A percentile compares a stretch with the other conserved stretches of the same genome.
Conservation (phyloP, 1,140 invertebrate species). For the Achatina immaculata region DNA sequence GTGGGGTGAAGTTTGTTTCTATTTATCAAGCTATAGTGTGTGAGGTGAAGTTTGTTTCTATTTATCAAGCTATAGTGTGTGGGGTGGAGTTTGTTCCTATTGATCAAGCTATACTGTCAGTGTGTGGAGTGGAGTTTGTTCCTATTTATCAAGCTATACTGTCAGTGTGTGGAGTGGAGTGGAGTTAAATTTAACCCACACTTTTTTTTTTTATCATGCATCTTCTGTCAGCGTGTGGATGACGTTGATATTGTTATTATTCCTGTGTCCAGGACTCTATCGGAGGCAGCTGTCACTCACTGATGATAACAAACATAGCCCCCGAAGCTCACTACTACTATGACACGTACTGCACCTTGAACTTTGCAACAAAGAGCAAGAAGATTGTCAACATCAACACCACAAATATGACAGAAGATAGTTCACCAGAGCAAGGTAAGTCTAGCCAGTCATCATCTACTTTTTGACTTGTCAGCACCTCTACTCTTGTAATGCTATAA, state of each 20-base stretch:
- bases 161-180: no score
- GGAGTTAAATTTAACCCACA: no score
- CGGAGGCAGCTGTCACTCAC: slow-evolving; percentile 88
- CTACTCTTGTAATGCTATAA: no score
- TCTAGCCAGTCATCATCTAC: slow-evolving; percentile 13
- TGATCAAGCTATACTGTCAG: no score
- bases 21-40: no score
- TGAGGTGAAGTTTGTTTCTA: no score
- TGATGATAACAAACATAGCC: slow-evolving; percentile 95
- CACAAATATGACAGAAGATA: slow-evolving; percentile 40
- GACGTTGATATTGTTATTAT: background rate
- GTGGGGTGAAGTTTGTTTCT: no score
- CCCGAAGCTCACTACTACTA: slow-evolving; percentile 79
- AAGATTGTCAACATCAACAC: slow-evolving; percentile 63
- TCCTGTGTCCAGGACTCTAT: slow-evolving; percentile 78
- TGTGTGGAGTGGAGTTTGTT: no score
- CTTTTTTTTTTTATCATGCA: no score
- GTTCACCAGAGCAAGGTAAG: background rate
- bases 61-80: no score
- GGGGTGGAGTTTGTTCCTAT: no score
- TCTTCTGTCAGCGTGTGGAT: background rate
- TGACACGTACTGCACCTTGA: slow-evolving; percentile 66
- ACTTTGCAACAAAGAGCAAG: slow-evolving; percentile 67
- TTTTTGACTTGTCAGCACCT: background rate
- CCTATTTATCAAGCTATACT: no score